Percentiles rank a stretch among this genome's conserved stretches.
Evolutionary conservation across 64 coral and sea anemone genomes (phyloP).

Genomic region (Montipora cactus): DNA sequence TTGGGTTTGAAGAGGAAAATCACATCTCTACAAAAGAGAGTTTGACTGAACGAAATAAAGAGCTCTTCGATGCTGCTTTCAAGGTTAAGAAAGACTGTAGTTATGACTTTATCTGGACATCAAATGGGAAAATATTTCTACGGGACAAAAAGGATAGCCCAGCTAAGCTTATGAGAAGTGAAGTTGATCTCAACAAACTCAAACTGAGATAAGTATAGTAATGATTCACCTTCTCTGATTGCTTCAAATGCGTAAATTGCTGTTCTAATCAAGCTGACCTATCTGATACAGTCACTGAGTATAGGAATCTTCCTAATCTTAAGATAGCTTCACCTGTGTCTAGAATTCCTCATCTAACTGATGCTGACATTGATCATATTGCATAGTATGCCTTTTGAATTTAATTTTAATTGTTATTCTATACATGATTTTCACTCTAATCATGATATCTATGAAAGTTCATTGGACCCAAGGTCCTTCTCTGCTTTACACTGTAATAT

Average conservation of each 20-base stretch:
- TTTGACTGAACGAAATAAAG: not conserved
- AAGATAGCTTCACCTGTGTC: constrained; percentile 32
- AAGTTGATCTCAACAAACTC: too few species aligned
- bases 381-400: not conserved
- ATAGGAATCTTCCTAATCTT: not conserved
- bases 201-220: too few species aligned
- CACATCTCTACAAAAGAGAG: not conserved
- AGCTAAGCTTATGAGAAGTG: too few species aligned
- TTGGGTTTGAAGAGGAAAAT: not conserved
- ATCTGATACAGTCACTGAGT: too few species aligned
- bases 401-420: constrained; percentile 21
- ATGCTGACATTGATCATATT: constrained; percentile 22
- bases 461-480: not conserved
- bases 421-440: too few species aligned
- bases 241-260: too few species aligned
- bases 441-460: not conserved
- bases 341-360: constrained; percentile 14
- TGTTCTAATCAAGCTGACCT: too few species aligned
- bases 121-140: too few species aligned
- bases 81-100: not conserved
- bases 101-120: too few species aligned
- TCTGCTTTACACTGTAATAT: constrained; percentile 76
- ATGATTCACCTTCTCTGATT: too few species aligned
- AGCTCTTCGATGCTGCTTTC: not conserved
- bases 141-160: too few species aligned